Evolutionary conservation across 2,888 invertebrate species (phyloP), one percentile per base, ranked within the genome.

Genomic region (Cantharis nigra): DNA sequence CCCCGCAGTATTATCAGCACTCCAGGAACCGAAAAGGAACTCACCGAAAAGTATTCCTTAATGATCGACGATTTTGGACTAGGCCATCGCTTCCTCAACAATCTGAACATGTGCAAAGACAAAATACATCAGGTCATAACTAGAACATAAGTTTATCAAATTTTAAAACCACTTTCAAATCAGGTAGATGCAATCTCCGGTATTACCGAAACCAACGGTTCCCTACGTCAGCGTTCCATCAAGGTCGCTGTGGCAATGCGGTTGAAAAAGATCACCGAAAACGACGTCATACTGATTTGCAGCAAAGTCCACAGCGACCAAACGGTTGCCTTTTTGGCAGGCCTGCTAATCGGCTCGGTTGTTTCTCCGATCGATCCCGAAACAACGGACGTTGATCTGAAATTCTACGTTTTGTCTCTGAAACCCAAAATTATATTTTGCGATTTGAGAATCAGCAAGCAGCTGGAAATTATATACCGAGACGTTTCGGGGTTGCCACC

Each of bases 371-470:
- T 87, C 3, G 84, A 85, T 74, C 81, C 84, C 5, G 84, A 85
- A 30, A 72, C 83, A 11, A 78, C 82, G 9, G 79, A 81, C 73
- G 80, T 73, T 10, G 86, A 87, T 70, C 83, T 83, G 33, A 75
- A 82, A n/a, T 74, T 75, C 0, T 18, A 84, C 4, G 75, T 87
- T 3, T 79, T 76, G 11, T 81, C 82, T 71, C 75, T 87, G 5
- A 85, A 85, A 74, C 87, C 87, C 3, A 85, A 85, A 75, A 82
- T 87, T 75, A 83, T 83, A 23, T 87, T 87, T 77, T 86, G 86
- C 69, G 87, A 87, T 69, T 73, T 81, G 0, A 80, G 87, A 71
- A 81, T 83, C 2, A 75, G 83, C 9, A 84, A 84, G 65, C 84
- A 84, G 33, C 77, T 86, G 9, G 84, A 85, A 64, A 76, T 83